A percentile compares a stretch with the other conserved stretches of the same genome.
Conservation (phyloP, 2,888 invertebrate species). For the Andrena marginata region DNA sequence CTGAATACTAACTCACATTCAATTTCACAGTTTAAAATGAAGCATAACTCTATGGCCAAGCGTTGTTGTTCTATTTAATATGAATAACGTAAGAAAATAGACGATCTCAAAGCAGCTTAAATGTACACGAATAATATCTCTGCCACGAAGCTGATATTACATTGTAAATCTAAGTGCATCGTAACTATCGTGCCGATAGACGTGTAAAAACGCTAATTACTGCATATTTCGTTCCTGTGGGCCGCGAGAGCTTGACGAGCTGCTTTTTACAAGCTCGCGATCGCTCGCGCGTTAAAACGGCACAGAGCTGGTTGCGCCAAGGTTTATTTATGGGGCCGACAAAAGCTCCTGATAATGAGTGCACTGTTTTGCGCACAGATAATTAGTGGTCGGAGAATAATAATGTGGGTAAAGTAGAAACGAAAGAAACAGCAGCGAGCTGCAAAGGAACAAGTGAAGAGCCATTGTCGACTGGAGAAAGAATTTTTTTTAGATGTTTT, state of each 20-base stretch:
- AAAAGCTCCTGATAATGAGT: slow-evolving; percentile 1
- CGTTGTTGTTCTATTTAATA: no score
- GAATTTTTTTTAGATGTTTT: no score
- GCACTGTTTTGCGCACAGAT: background rate
- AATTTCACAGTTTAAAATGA: no score
- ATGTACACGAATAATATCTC: no score
- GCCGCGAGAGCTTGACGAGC: slow-evolving; percentile 9
- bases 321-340: slow-evolving; percentile 19
- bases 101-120: no score
- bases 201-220: slow-evolving; percentile 35
- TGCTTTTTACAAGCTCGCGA: slow-evolving; percentile 8
- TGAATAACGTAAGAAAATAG: no score
- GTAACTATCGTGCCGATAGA: background rate
- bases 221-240: slow-evolving; percentile 2
- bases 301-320: background rate
- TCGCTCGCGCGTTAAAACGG: slow-evolving; percentile 18
- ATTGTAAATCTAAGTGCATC: background rate
- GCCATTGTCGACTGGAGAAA: no score
- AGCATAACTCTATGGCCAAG: no score
- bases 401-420: background rate
- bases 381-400: background rate
- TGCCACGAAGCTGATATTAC: background rate
- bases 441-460: slow-evolving; percentile 20
- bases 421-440: background rate
- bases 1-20: no score